Percentiles rank a stretch among this genome's conserved stretches.
phyloP scores from a whole-genome alignment of 1,140 invertebrate species.

The Pseudomyrmex pallidus region DNA sequence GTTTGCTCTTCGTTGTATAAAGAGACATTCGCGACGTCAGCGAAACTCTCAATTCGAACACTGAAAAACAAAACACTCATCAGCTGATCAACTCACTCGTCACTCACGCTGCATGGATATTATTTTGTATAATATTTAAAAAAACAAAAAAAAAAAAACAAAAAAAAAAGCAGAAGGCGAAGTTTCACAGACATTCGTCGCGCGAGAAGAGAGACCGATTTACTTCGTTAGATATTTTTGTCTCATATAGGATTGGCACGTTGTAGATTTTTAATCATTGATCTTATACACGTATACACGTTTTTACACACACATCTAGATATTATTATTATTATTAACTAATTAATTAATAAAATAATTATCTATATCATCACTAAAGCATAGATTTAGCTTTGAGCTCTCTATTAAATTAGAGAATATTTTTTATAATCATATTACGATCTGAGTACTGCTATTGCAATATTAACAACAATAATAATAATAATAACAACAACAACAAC shows the following conservation, averaged over 20 bases:
- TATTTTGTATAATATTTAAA: slow-evolving; percentile 61
- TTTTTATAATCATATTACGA: slow-evolving; percentile 83
- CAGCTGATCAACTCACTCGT: no score
- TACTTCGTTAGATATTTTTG: slow-evolving; percentile 81
- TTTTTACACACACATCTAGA: slow-evolving; percentile 17
- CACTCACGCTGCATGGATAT: slow-evolving; percentile 53
- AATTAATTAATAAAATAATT: slow-evolving; percentile 67
- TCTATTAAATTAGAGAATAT: slow-evolving; percentile 83
- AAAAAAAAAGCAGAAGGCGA: no score
- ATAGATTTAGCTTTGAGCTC: slow-evolving; percentile 78
- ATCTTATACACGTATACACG: slow-evolving; percentile 32
- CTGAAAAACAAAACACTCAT: not conserved
- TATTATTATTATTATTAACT: slow-evolving; percentile 64
- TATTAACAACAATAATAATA: no score
- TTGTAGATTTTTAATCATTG: slow-evolving; percentile 64
- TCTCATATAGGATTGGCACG: slow-evolving; percentile 68
- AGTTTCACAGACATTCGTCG: not conserved
- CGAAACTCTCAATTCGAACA: not conserved
- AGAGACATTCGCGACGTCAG: not conserved
- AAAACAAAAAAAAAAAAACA: no score
- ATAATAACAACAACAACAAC: no score
- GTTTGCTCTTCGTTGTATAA: not conserved
- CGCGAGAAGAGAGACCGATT: slow-evolving; percentile 59
- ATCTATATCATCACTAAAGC: slow-evolving; percentile 65
- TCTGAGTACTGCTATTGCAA: slow-evolving; percentile 82